These are phyloP conservation scores for Shinisaurus crocodilurus DNA, from an alignment of 2,113 vertebrate species.

Conservation along the genomic window DNA sequence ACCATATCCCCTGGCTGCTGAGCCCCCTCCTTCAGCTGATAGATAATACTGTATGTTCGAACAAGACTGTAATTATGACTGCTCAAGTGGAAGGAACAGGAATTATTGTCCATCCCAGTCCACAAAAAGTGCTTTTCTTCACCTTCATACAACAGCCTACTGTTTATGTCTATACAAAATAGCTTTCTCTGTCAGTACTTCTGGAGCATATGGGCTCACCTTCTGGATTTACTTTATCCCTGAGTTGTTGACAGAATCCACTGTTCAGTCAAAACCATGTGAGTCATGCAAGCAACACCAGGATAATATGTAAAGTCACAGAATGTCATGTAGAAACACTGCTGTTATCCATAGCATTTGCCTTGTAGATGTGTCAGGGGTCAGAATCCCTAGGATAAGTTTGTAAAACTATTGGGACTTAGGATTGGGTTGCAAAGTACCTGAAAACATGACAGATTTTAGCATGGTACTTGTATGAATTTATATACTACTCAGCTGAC, in stretches of 20 bases:
- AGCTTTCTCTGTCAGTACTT: background rate
- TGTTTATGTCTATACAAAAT: background rate
- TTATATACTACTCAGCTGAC: no score
- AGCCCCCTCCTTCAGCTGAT: background rate
- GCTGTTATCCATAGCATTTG: background rate
- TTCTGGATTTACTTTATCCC: background rate
- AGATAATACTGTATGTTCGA: background rate
- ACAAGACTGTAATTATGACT: background rate
- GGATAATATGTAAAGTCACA: background rate
- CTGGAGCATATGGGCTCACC: background rate
- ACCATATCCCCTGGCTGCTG: background rate
- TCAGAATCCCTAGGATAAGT: no score
- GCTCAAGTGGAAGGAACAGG: no score
- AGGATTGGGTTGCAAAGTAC: background rate
- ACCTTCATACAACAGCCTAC: background rate
- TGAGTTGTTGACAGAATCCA: background rate
- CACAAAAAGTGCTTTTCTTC: background rate
- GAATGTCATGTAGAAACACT: background rate
- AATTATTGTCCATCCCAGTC: background rate
- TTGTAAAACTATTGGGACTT: background rate
- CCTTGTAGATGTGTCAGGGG: background rate
- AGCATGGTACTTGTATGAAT: background rate
- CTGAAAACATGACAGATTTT: background rate
- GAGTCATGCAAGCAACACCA: background rate
- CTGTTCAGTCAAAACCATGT: background rate